Evolutionary conservation across 2,888 invertebrate genomes (phyloP).

Genomic region (Choreutis nemorana): DNA sequence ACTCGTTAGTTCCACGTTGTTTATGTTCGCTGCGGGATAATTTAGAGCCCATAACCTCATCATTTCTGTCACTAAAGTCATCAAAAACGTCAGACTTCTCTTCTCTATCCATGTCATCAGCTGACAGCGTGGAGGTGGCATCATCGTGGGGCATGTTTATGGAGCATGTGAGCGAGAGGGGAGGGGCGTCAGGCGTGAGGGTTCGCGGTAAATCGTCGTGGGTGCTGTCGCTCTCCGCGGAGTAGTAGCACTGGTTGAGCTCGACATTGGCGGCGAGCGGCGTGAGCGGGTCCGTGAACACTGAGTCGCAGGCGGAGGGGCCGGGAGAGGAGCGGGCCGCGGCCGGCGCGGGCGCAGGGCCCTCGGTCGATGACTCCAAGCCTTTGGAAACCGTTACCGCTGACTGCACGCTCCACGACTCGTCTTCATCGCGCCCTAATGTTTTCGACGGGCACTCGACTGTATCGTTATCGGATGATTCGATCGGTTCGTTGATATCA

Average conservation of each 20-base stretch:
- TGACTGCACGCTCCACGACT: conserved; percentile 39
- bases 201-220: conserved; percentile 41
- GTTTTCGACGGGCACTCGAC: conserved; percentile 53
- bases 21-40: conserved; percentile 33
- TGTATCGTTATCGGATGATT: conserved; percentile 55
- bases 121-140: conserved; percentile 34
- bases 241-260: conserved; percentile 70
- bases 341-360: conserved; percentile 24
- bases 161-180: conserved; percentile 12
- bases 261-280: conserved; percentile 69
- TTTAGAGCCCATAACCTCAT: conserved; percentile 52
- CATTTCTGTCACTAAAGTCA: conserved; percentile 46
- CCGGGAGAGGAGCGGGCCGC: conserved; percentile 47
- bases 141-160: conserved; percentile 46
- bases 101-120: conserved; percentile 40
- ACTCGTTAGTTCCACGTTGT: conserved; percentile 38
- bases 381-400: conserved; percentile 57
- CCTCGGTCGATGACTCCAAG: conserved; percentile 58
- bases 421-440: conserved; percentile 28
- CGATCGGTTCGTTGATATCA: conserved; percentile 53
- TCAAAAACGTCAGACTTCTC: conserved; percentile 43
- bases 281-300: conserved; percentile 77
- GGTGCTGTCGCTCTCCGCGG: conserved; percentile 66
- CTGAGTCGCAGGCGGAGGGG: conserved; percentile 74
- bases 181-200: conserved; percentile 26